A percentile compares a stretch with the other conserved stretches of the same genome.
Evolutionary conservation across 1,140 invertebrate species (phyloP).

Genomic region (Diorhabda sublineata): DNA sequence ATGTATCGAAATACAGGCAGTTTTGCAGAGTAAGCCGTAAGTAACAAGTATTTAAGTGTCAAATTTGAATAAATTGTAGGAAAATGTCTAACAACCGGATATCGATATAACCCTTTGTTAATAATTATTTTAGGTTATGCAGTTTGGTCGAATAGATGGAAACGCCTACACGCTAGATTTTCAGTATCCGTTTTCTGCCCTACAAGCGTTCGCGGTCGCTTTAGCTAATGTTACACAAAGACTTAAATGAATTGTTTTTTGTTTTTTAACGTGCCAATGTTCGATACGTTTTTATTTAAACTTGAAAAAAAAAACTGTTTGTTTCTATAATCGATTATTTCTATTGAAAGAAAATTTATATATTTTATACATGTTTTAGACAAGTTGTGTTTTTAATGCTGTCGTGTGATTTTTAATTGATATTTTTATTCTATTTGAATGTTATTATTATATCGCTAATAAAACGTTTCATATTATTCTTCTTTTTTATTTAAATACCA

Average conservation of each 20-base stretch:
- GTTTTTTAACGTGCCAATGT: slow-evolving; percentile 21
- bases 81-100: too few relatives aligned
- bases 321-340: slow-evolving; percentile 13
- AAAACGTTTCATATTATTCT: not conserved
- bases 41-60: too few relatives aligned
- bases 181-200: slow-evolving; percentile 96
- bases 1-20: too few relatives aligned
- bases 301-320: slow-evolving; percentile 6
- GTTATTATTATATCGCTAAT: slow-evolving; percentile 13
- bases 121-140: slow-evolving; percentile 80
- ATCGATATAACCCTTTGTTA: too few relatives aligned
- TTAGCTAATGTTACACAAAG: slow-evolving; percentile 98
- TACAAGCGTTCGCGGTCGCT: slow-evolving; percentile 97
- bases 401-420: slow-evolving; percentile 18
- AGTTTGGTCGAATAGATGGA: slow-evolving; percentile 97
- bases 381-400: slow-evolving; percentile 11
- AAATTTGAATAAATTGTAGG: too few relatives aligned
- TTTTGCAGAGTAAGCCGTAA: too few relatives aligned
- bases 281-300: slow-evolving; percentile 10
- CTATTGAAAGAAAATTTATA: slow-evolving; percentile 13
- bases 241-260: slow-evolving; percentile 71
- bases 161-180: slow-evolving; percentile 99
- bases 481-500: not conserved
- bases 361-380: slow-evolving; percentile 24
- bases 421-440: slow-evolving; percentile 24